Conservation (phyloP, 2,113 vertebrate genomes). For the Narcine bancroftii region DNA sequence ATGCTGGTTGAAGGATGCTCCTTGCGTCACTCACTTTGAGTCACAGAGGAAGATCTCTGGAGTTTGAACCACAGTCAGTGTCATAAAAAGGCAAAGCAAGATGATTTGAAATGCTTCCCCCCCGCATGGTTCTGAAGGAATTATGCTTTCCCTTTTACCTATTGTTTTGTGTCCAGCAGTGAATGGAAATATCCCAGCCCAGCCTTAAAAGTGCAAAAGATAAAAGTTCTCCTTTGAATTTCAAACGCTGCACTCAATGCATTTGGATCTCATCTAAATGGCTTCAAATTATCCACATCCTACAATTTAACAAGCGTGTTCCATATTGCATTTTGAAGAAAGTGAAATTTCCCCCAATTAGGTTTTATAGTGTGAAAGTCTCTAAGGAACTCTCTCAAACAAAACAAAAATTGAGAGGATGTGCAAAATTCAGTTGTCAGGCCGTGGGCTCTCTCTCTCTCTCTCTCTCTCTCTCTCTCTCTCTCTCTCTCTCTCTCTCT, state of each 20-base stretch:
- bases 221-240: background rate
- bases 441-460: too few species aligned
- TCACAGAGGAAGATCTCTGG: background rate
- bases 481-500: background rate
- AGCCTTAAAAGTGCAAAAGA: background rate
- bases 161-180: background rate
- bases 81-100: conserved; percentile 4
- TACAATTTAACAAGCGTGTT: background rate
- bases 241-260: background rate
- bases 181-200: background rate
- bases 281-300: background rate
- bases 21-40: background rate
- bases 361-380: background rate
- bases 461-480: background rate
- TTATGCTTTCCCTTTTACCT: conserved; percentile 2
- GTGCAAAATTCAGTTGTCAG: too few species aligned
- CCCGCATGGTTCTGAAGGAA: too few species aligned
- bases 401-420: background rate
- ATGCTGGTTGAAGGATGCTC: background rate
- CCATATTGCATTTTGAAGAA: background rate
- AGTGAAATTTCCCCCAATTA: background rate
- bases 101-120: conserved; percentile 23
- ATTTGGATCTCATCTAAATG: background rate
- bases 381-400: background rate
- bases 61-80: background rate